A percentile compares a stretch with the other conserved stretches of the same genome.
phyloP scores from a whole-genome alignment of 64 coral and sea anemone genomes.

The Catalaphyllia jardinei region DNA sequence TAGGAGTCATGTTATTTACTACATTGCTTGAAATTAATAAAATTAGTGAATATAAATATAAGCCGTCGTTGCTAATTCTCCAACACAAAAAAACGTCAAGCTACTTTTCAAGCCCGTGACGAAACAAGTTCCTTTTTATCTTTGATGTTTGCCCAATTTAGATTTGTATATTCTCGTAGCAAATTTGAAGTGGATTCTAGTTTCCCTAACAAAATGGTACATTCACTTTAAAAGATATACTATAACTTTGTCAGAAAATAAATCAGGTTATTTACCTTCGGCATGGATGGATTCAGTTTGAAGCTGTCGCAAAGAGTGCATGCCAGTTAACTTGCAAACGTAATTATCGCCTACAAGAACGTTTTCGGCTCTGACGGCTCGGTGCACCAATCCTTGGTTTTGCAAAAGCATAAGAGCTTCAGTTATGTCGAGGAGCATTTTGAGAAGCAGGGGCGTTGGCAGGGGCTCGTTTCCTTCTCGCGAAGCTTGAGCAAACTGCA shows the following conservation, averaged over 20 bases:
- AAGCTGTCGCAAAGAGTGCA: conserved; percentile 39
- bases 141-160: too few species aligned
- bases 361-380: conserved; percentile 48
- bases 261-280: not conserved
- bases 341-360: conserved; percentile 14
- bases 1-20: too few species aligned
- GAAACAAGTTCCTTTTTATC: too few species aligned
- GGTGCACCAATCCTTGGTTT: conserved; percentile 38
- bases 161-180: too few species aligned
- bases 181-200: too few species aligned
- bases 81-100: too few species aligned
- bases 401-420: conserved; percentile 40
- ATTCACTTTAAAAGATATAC: too few species aligned
- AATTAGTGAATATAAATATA: too few species aligned
- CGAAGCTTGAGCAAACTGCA: conserved; percentile 41
- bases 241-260: not conserved
- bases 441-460: not conserved
- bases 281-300: not conserved
- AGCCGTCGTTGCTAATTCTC: too few species aligned
- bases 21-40: too few species aligned
- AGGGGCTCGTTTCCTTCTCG: not conserved
- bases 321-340: conserved; percentile 45
- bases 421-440: conserved; percentile 36
- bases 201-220: too few species aligned
- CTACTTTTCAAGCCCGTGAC: too few species aligned